A percentile compares a stretch with the other conserved stretches of the same genome.
Evolutionary conservation across 1,140 invertebrate genomes (phyloP).

Genomic region (Brachionus paranguensis): DNA sequence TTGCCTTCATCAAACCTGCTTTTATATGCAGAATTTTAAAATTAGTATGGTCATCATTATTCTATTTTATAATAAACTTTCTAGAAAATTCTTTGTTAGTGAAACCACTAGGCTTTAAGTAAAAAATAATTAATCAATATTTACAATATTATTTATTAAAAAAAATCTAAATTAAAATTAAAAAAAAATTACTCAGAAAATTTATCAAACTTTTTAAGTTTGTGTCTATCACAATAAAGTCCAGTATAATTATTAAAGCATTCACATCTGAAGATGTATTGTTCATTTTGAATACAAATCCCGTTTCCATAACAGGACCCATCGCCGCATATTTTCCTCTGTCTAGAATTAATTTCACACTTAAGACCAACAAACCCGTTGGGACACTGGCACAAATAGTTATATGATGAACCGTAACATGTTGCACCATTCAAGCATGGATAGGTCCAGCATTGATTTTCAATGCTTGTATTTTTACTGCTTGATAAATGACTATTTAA

Average conservation of each 20-base stretch:
- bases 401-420: neutral
- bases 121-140: neutral
- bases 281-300: neutral
- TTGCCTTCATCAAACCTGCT: no score
- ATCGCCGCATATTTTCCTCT: conserved; percentile 11
- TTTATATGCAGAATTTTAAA: no score
- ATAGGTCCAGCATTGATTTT: conserved; percentile 27
- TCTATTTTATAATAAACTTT: no score
- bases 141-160: neutral
- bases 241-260: neutral
- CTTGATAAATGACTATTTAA: neutral
- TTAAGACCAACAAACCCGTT: neutral
- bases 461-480: neutral
- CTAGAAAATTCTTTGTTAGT: no score
- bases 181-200: conserved; percentile 20
- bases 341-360: conserved; percentile 9
- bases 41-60: no score
- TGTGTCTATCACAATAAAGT: neutral
- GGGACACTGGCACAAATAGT: conserved; percentile 20
- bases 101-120: no score
- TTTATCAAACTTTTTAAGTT: neutral
- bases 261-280: neutral
- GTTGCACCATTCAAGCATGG: conserved; percentile 37
- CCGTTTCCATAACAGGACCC: conserved; percentile 18
- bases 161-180: neutral